phyloP scores from a whole-genome alignment of 2,113 vertebrate species.

The Macrotus californicus region DNA sequence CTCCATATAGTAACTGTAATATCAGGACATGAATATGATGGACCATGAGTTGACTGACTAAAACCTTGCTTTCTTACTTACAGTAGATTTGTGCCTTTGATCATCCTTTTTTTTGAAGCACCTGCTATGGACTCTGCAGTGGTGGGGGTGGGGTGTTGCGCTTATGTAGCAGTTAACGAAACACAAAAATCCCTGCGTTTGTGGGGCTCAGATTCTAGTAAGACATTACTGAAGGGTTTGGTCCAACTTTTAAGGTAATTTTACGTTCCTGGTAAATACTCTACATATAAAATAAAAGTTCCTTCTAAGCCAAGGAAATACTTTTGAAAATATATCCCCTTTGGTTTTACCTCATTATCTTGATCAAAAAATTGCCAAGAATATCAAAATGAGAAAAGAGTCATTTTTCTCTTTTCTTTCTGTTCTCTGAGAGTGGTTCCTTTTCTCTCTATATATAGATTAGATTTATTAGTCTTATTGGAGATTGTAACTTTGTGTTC shows the following conservation, averaged over 20 bases:
- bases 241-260: neutral
- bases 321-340: neutral
- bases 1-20: neutral
- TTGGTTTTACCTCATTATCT: conserved; percentile 10
- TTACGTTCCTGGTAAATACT: neutral
- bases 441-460: neutral
- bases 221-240: neutral
- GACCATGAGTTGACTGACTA: neutral
- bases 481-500: conserved; percentile 29
- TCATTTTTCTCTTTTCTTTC: neutral
- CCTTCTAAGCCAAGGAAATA: neutral
- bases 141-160: neutral
- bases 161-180: neutral
- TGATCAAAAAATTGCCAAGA: conserved; percentile 40
- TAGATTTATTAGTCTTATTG: neutral
- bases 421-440: neutral
- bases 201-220: neutral
- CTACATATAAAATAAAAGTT: conserved; percentile 10
- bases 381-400: neutral
- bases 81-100: neutral
- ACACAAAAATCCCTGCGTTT: neutral
- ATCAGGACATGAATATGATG: neutral
- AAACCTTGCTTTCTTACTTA: neutral
- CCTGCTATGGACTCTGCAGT: neutral
- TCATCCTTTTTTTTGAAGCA: neutral